Evolutionary conservation across 2,113 vertebrate species (phyloP), one percentile per base, ranked within the genome.

Genomic region (Argyrosomus japonicus): DNA sequence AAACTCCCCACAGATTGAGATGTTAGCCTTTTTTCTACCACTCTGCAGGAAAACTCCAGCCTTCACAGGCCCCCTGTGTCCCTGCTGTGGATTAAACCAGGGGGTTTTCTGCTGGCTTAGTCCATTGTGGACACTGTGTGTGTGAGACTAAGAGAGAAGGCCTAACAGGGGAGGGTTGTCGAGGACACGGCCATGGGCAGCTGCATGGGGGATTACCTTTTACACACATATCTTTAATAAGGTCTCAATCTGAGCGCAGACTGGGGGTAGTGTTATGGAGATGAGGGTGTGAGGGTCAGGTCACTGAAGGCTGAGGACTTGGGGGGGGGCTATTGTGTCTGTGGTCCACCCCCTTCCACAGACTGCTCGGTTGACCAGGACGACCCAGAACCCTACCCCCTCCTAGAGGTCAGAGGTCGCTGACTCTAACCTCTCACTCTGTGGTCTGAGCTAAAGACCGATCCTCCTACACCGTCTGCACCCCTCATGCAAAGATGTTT

Each of bases 201-300:
- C 91, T 92, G 90, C 61, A 68, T 40, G 83, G 75, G 71, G 87
- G 92, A 92, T 94, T 91, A 92, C 85, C 83, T 70, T 77, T 64
- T 56, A 77, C 75, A 77, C 82, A 71, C 79, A 68, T 73, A 75
- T 91, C 68, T 84, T 75, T 92, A 94, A 94, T 92, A 88, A 92
- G 85, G 92, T 92, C 93, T 94, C 88, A 89, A 88, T 90, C 83
- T 80, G 80, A 79, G 82, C 60, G 36, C 88, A 90, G 88, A 88
- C 88, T 74, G 77, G 47, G 84, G 67, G 60, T 83, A 92, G 89
- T 95, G 93, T 95, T 93, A 95, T 96, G 95, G 92, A 95, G 91
- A 96, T 95, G 85, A 94, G 91, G 87, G 86, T 93, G 85, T 91
- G 84, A 90, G 88, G 93, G 92, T 95, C 92, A 93, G 88, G 91